phyloP scores from a whole-genome alignment of 2,888 invertebrate genomes.

The Hypolimnas misippus region DNA sequence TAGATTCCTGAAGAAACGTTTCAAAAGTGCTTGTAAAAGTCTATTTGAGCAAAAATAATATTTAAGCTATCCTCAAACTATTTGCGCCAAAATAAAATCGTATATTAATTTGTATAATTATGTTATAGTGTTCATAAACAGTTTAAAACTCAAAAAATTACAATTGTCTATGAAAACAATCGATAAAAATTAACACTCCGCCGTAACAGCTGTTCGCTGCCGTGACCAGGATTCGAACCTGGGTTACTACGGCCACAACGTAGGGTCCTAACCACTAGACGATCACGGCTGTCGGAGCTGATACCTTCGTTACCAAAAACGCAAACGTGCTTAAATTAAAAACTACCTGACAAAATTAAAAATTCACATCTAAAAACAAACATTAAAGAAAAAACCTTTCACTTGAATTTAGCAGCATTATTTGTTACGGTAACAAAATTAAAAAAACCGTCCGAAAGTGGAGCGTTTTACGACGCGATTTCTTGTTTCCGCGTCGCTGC shows the following conservation, averaged over 20 bases:
- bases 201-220: conserved; percentile 65
- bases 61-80: too few species aligned
- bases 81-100: too few species aligned
- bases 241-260: conserved; percentile 91
- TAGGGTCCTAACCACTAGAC: conserved; percentile 91
- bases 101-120: too few species aligned
- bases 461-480: neutral
- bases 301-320: neutral
- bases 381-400: neutral
- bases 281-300: conserved; percentile 72
- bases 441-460: neutral
- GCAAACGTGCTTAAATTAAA: neutral
- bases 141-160: too few species aligned
- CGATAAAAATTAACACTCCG: conserved; percentile 44
- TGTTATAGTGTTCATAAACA: too few species aligned
- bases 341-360: neutral
- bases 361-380: neutral
- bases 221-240: conserved; percentile 90
- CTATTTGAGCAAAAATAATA: too few species aligned
- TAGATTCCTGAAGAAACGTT: too few species aligned
- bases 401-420: conserved; percentile 9
- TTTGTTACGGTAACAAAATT: neutral
- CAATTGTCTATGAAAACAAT: too few species aligned
- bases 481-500: too few species aligned
- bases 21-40: too few species aligned